These are phyloP conservation scores for Parambassis ranga DNA, from an alignment of 2,797 vertebrate genomes.

Conservation along the genomic window DNA sequence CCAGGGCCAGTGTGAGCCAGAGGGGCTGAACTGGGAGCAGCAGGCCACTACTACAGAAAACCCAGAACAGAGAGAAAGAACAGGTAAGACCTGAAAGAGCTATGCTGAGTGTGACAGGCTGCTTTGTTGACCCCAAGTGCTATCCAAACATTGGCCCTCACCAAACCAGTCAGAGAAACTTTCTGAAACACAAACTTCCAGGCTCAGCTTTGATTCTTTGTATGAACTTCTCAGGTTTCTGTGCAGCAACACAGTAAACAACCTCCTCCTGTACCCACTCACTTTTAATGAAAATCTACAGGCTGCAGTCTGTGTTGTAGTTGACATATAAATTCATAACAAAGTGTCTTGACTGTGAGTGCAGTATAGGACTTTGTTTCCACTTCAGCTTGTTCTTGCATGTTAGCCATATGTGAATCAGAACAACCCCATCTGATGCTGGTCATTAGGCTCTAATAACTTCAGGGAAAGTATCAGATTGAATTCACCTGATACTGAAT, in stretches of 20 bases:
- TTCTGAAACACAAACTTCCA: constrained; percentile 47
- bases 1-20: constrained; percentile 66
- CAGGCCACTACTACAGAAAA: constrained; percentile 50
- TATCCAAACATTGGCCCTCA: constrained; percentile 56
- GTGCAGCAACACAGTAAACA: not conserved
- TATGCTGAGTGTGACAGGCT: constrained; percentile 44
- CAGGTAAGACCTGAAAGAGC: constrained; percentile 76
- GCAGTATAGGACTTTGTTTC: not conserved
- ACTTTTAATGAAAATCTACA: too few relatives aligned
- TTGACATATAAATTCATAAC: too few relatives aligned
- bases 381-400: constrained; percentile 3
- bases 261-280: constrained; percentile 9
- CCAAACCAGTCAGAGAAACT: constrained; percentile 56
- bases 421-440: constrained; percentile 54
- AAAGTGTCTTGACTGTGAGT: not conserved
- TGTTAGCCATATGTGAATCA: constrained; percentile 16
- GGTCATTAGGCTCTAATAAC: constrained; percentile 51
- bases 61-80: constrained; percentile 62
- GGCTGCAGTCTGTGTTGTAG: not conserved
- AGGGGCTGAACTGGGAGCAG: constrained; percentile 71
- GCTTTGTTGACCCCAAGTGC: constrained; percentile 27
- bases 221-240: constrained; percentile 34
- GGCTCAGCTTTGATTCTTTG: constrained; percentile 27
- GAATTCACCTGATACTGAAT: constrained; percentile 59
- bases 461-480: constrained; percentile 53